Evolutionary conservation across 1,140 invertebrate genomes (phyloP), one percentile per base, ranked within the genome.

Genomic region (Samia ricini): DNA sequence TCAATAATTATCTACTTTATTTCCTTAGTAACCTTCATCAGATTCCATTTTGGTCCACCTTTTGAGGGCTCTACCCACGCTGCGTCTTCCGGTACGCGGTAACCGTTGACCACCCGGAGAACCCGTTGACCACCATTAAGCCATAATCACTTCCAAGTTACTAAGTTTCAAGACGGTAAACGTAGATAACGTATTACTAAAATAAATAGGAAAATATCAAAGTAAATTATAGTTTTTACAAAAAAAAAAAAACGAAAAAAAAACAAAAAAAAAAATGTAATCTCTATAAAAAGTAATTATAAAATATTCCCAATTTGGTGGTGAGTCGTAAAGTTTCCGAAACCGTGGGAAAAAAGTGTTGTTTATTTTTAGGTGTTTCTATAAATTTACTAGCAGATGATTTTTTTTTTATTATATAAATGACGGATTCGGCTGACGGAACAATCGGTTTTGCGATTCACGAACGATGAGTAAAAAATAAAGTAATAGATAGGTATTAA

Each of bases 391-490:
- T n/a, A n/a, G n/a, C 76, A 62, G 59, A 61, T 56, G 63, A 63
- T 71, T 82, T 84, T 83, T 80, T n/a, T n/a, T n/a, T n/a, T n/a
- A n/a, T n/a, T n/a, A n/a, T 76, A 69, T 77, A 76, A 81, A 82
- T 75, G 57, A 64, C 63, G 19, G 70, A 72, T 71, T 55, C 74
- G 77, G 56, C 72, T 73, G 71, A 71, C 61, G 64, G 67, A 71
- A 69, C 79, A 79, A 85, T 82, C 74, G 54, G 74, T 76, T 82
- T 74, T 76, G 77, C 76, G 72, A 69, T 77, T 78, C 72, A 76
- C 71, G 71, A 73, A 63, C 56, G 63, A 64, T 60, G 67, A 69
- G 57, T 70, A 64, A 66, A 56, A 66, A 62, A 68, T 54, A 64
- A 64, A 69, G 57, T 70, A 64, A 66, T 55, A 66, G 61, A 68